Conservation (phyloP, 2,888 invertebrate genomes). For the Ectemnius continuus region DNA sequence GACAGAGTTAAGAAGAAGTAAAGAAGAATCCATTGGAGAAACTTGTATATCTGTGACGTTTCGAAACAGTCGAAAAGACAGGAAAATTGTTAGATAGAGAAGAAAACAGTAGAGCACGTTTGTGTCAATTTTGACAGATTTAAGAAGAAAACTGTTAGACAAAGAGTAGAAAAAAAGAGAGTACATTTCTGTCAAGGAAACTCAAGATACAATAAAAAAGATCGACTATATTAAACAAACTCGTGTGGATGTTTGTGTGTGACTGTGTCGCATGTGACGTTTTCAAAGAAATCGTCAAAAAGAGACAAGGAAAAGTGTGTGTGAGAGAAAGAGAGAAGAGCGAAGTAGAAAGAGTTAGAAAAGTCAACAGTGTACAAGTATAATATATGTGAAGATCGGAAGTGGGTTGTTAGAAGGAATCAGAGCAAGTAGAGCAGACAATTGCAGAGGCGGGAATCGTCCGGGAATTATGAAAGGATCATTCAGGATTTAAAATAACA, state of each 20-base stretch:
- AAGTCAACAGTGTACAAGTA: constrained; percentile 3
- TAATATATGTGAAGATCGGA: constrained; percentile 11
- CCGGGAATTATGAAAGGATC: not conserved
- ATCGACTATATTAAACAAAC: not conserved
- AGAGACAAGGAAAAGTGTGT: constrained; percentile 22
- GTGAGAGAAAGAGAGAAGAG: constrained; percentile 20
- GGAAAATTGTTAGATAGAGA: too few species aligned
- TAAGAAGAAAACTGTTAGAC: too few species aligned
- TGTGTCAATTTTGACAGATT: too few species aligned
- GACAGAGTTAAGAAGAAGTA: too few species aligned
- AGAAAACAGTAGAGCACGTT: too few species aligned
- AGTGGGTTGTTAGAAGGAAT: constrained; percentile 1
- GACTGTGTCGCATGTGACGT: not conserved
- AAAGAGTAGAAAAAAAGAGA: too few species aligned
- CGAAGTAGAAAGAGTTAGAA: constrained; percentile 24
- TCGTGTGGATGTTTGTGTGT: not conserved
- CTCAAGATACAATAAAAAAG: too few species aligned
- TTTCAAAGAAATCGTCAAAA: constrained; percentile 23
- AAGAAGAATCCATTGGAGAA: too few species aligned
- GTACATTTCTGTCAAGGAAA: too few species aligned
- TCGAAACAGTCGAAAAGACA: too few species aligned
- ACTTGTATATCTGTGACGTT: too few species aligned
- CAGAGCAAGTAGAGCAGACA: constrained; percentile 32
- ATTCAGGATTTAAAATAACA: not conserved
- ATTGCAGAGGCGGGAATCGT: constrained; percentile 10